Evolutionary conservation across 1,140 invertebrate species (phyloP).

Genomic region (Tachypleus tridentatus): DNA sequence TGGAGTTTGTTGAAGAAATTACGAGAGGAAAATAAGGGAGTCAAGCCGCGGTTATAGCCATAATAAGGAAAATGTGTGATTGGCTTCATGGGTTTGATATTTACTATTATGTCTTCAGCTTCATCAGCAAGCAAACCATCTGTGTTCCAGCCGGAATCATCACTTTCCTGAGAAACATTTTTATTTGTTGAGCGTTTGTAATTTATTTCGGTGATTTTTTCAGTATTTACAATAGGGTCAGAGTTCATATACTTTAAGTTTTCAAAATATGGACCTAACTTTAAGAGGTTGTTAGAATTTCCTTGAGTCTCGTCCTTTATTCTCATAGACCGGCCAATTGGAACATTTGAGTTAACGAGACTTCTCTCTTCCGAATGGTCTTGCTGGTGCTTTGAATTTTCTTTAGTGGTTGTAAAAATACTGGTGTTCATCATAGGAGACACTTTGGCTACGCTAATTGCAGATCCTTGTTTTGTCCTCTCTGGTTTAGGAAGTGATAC

Average conservation of each 20-base stretch:
- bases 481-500: not conserved
- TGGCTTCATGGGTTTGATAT: slow-evolving; percentile 85
- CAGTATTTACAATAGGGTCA: no score
- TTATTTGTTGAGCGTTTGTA: no score
- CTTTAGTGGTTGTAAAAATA: not conserved
- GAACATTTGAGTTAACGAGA: not conserved
- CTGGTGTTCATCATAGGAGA: slow-evolving; percentile 49
- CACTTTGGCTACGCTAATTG: slow-evolving; percentile 48
- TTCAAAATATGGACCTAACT: no score
- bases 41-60: slow-evolving; percentile 48
- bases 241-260: no score
- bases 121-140: slow-evolving; percentile 40
- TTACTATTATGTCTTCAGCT: slow-evolving; percentile 63
- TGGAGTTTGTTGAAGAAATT: slow-evolving; percentile 21
- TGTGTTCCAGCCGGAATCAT: slow-evolving; percentile 20
- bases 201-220: no score
- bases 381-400: slow-evolving; percentile 7
- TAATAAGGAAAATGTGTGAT: slow-evolving; percentile 46
- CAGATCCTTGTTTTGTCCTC: slow-evolving; percentile 9
- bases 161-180: not conserved
- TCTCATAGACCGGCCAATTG: no score
- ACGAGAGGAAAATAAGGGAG: slow-evolving; percentile 15
- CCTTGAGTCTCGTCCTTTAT: no score
- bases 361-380: slow-evolving; percentile 10
- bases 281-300: no score